Conservation (phyloP, 2,888 invertebrate species). For the Nomada goodeniana region DNA sequence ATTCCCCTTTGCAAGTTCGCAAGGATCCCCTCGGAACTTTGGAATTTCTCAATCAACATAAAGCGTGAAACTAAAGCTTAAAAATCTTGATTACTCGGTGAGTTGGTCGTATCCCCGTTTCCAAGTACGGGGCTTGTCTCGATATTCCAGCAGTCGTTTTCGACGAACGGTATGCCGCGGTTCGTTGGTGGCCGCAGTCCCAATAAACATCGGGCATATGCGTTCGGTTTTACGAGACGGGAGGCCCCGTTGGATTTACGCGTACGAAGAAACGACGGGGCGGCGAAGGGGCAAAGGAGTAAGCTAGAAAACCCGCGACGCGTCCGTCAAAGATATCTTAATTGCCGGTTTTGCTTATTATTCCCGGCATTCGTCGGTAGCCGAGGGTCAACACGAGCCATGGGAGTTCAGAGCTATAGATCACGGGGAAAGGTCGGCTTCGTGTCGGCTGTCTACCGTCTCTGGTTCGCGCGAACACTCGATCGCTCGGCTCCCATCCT, state of each 20-base stretch:
- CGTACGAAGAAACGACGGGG: constrained; percentile 57
- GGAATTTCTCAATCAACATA: too few relatives aligned
- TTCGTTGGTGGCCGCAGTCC: constrained; percentile 74
- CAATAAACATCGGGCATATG: constrained; percentile 79
- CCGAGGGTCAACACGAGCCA: constrained; percentile 68
- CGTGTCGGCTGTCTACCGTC: constrained; percentile 1
- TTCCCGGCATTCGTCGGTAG: constrained; percentile 75
- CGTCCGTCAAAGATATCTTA: constrained; percentile 77
- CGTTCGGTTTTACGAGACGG: constrained; percentile 72
- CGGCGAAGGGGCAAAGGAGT: constrained; percentile 28
- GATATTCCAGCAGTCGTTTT: constrained; percentile 23
- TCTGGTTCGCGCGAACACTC: background rate
- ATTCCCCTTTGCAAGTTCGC: background rate
- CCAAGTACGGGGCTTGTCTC: constrained; percentile 41
- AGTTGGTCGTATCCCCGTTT: constrained; percentile 31
- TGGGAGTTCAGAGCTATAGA: constrained; percentile 74
- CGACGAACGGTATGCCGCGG: constrained; percentile 75
- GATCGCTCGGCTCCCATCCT: background rate
- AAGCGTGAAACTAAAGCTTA: too few relatives aligned
- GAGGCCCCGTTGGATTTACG: constrained; percentile 47
- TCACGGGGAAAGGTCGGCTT: constrained; percentile 68
- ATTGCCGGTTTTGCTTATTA: constrained; percentile 80
- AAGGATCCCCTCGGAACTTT: background rate
- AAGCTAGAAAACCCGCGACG: constrained; percentile 27
- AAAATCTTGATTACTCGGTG: too few relatives aligned